A percentile compares a stretch with the other conserved stretches of the same genome.
These are phyloP conservation scores for Bradypodion pumilum DNA, from an alignment of 2,797 vertebrate species.

Conservation along the genomic window DNA sequence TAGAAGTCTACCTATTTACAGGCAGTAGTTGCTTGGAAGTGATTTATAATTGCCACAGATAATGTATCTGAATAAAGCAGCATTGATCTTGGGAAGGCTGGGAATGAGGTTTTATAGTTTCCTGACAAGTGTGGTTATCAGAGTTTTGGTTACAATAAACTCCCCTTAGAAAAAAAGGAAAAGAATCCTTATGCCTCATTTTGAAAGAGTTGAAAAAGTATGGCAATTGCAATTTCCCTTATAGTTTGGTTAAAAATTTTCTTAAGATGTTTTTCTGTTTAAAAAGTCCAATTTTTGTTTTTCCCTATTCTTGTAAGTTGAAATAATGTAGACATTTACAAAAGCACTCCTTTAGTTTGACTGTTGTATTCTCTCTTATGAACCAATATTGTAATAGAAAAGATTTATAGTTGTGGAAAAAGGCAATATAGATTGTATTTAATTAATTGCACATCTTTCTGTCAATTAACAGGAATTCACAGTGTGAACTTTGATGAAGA, in stretches of 20 bases:
- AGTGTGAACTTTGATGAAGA: conserved; percentile 91
- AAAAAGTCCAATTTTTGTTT: not conserved
- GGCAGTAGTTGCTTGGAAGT: not conserved
- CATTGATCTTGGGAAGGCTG: no score
- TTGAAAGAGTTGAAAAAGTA: not conserved
- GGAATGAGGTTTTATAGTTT: not conserved
- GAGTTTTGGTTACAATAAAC: not conserved
- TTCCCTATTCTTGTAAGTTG: not conserved
- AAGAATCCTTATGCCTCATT: not conserved
- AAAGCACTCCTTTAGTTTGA: not conserved
- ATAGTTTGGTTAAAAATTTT: no score
- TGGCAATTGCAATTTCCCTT: not conserved
- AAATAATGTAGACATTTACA: not conserved
- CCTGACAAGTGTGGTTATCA: not conserved
- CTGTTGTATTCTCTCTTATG: not conserved
- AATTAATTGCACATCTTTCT: conserved; percentile 12
- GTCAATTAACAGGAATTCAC: conserved; percentile 86
- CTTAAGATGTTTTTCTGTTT: not conserved
- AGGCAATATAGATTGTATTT: not conserved
- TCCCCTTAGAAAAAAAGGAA: not conserved
- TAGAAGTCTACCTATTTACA: not conserved
- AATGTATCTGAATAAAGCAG: not conserved
- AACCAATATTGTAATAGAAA: not conserved
- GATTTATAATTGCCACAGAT: not conserved
- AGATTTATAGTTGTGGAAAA: conserved; percentile 12